Evolutionary conservation across 2,888 invertebrate species (phyloP).

Genomic region (Chironomus riparius): DNA sequence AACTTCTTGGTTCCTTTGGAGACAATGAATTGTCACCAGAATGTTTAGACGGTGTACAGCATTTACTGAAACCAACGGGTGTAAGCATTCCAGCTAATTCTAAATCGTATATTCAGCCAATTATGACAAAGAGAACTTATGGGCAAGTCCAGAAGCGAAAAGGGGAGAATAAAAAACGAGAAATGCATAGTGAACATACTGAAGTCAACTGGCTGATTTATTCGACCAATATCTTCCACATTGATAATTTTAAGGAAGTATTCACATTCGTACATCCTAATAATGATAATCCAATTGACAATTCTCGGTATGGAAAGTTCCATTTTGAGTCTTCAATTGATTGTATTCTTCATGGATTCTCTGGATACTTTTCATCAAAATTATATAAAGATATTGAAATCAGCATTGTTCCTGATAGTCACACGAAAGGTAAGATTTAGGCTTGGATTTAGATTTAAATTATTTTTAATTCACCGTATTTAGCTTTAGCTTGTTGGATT

Average conservation of each 20-base stretch:
- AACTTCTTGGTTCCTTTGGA: conserved; percentile 92
- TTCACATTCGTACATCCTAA: conserved; percentile 93
- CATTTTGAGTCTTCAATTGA: conserved; percentile 63
- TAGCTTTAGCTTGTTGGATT: background rate
- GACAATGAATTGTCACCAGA: conserved; percentile 99
- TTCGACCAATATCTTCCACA: conserved; percentile 57
- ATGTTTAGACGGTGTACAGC: conserved; percentile 89
- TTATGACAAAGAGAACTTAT: conserved; percentile 76
- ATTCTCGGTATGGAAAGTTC: conserved; percentile 60
- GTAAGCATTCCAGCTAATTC: conserved; percentile 86
- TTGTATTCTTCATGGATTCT: conserved; percentile 85
- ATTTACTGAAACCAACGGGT: conserved; percentile 74
- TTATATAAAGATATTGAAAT: conserved; percentile 76
- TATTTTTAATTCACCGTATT: background rate
- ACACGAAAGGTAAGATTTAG: conserved; percentile 53
- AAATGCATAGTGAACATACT: conserved; percentile 38
- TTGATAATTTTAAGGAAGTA: conserved; percentile 43
- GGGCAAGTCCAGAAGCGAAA: conserved; percentile 58
- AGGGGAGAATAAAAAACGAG: conserved; percentile 57
- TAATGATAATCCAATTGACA: conserved; percentile 53
- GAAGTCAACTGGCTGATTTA: conserved; percentile 91
- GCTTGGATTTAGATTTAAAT: too few species aligned
- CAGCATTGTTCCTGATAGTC: conserved; percentile 83
- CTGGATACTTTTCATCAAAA: conserved; percentile 87
- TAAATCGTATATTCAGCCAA: conserved; percentile 82